Percentiles rank a stretch among this genome's conserved stretches.
Evolutionary conservation across 2,113 vertebrate species (phyloP).

Genomic region (Osmerus eperlanus): DNA sequence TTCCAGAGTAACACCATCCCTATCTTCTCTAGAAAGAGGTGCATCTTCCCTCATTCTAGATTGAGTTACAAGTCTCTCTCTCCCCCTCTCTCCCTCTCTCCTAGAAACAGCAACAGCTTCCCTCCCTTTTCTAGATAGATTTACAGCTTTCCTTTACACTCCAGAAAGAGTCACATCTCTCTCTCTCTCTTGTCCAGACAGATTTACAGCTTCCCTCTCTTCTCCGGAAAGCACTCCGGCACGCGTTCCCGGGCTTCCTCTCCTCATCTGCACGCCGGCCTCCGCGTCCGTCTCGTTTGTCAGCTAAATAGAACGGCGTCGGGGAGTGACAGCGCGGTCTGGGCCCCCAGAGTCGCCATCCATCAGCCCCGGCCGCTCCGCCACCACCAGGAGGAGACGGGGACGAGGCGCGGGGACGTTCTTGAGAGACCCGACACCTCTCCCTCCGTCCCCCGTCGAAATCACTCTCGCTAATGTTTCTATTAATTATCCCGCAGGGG

Average conservation of each 20-base stretch:
- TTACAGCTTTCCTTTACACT: not conserved
- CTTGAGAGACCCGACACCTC: constrained; percentile 53
- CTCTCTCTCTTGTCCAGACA: constrained; percentile 5
- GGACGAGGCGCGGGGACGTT: constrained; percentile 23
- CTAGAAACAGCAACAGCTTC: not conserved
- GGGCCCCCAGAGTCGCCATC: no score
- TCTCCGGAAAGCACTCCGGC: not conserved
- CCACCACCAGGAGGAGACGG: no score
- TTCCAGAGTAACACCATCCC: no score
- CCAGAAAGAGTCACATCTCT: not conserved
- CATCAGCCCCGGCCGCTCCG: no score
- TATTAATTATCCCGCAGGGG: constrained; percentile 54
- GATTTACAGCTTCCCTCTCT: not conserved
- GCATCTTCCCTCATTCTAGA: no score
- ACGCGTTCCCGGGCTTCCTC: not conserved
- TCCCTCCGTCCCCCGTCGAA: constrained; percentile 35
- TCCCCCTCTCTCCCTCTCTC: no score
- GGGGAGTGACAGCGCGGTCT: not conserved
- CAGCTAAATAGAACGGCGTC: not conserved
- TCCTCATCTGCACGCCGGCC: not conserved
- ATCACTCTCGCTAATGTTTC: constrained; percentile 56
- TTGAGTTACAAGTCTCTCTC: no score
- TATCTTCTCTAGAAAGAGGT: no score
- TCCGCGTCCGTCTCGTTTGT: not conserved
- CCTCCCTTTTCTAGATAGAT: not conserved